Conservation (phyloP, 2,888 invertebrate species). For the Drosophila vallismaia region DNA sequence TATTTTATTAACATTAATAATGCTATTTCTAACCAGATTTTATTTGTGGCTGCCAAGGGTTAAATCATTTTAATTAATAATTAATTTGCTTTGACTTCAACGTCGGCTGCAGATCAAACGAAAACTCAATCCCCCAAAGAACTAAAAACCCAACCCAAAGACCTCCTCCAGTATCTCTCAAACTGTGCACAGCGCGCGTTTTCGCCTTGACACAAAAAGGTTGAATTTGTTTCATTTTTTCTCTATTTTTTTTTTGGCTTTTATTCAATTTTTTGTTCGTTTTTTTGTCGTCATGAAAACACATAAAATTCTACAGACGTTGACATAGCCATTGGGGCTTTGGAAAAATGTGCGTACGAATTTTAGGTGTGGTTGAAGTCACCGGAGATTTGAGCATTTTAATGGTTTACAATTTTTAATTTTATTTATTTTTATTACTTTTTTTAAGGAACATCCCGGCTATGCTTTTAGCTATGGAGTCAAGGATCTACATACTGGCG, state of each 20-base stretch:
- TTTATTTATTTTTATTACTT: background rate
- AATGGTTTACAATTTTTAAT: conserved; percentile 1
- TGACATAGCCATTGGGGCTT: conserved; percentile 42
- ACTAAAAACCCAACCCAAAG: conserved; percentile 35
- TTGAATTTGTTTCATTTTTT: conserved; percentile 44
- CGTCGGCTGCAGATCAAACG: conserved; percentile 67
- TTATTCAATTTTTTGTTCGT: conserved; percentile 25
- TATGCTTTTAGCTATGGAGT: conserved; percentile 87
- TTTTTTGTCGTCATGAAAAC: conserved; percentile 56
- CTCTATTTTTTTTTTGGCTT: conserved; percentile 37
- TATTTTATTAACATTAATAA: background rate
- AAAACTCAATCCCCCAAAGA: conserved; percentile 39
- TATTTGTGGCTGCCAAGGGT: background rate
- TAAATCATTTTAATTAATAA: conserved; percentile 46
- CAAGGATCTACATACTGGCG: conserved; percentile 86
- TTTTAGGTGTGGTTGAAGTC: conserved; percentile 23
- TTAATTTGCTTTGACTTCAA: conserved; percentile 36
- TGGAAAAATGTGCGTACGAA: conserved; percentile 38
- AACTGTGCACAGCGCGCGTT: conserved; percentile 73
- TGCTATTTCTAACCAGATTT: no score
- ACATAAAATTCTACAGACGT: conserved; percentile 55
- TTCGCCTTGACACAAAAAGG: conserved; percentile 66
- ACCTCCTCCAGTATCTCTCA: conserved; percentile 60
- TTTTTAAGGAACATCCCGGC: conserved; percentile 84
- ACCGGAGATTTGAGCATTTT: conserved; percentile 26